phyloP scores from a whole-genome alignment of 2,797 vertebrate species.

The Anguilla anguilla region DNA sequence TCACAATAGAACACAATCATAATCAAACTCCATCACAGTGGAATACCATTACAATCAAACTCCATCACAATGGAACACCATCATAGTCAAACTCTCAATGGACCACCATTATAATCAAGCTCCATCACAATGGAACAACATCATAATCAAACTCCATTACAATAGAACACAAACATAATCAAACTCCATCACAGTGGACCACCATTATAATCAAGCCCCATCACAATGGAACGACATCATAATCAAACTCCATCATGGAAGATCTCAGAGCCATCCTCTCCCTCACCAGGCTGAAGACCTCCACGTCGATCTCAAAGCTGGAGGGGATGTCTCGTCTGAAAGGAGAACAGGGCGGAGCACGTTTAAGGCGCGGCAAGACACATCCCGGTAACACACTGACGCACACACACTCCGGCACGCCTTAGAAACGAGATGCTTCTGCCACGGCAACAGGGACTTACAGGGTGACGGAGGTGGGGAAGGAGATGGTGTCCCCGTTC shows the following conservation, averaged over 20 bases:
- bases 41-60: too few species aligned
- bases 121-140: too few species aligned
- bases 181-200: too few species aligned
- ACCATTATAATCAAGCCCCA: too few species aligned
- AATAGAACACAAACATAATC: too few species aligned
- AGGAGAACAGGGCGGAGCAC: neutral
- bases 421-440: neutral
- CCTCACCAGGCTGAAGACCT: slow-evolving; percentile 83
- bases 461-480: slow-evolving; percentile 74
- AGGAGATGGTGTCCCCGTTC: slow-evolving; percentile 78
- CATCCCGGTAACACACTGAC: neutral
- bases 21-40: too few species aligned
- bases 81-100: neutral
- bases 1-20: too few species aligned
- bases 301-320: slow-evolving; percentile 80
- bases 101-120: too few species aligned
- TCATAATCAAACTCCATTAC: neutral
- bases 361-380: neutral
- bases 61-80: too few species aligned
- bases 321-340: slow-evolving; percentile 73
- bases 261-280: neutral
- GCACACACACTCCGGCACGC: neutral
- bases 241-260: neutral
- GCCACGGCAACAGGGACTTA: slow-evolving; percentile 56
- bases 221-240: too few species aligned